Conservation (phyloP, 2,888 invertebrate species). For the Eilema sororculum region DNA sequence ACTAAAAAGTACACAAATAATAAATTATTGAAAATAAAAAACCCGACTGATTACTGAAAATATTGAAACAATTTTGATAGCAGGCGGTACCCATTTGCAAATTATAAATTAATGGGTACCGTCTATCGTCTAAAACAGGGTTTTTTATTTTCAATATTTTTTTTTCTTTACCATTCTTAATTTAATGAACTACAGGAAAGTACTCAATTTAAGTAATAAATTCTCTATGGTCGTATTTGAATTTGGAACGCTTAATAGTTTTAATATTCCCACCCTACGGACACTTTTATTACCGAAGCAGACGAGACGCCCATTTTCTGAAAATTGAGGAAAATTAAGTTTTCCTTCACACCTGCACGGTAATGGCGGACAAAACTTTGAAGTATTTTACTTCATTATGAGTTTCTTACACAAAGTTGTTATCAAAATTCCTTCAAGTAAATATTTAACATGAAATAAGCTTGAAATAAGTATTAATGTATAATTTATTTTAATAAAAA, state of each 20-base stretch:
- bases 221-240: slow-evolving; percentile 9
- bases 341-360: slow-evolving; percentile 18
- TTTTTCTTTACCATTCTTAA: too few relatives aligned
- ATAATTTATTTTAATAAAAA: slow-evolving; percentile 24
- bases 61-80: too few relatives aligned
- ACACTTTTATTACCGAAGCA: slow-evolving; percentile 20
- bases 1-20: too few relatives aligned
- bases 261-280: slow-evolving; percentile 11
- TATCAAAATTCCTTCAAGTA: slow-evolving; percentile 3
- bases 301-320: slow-evolving; percentile 10
- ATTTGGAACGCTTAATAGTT: slow-evolving; percentile 10
- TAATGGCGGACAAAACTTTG: slow-evolving; percentile 20
- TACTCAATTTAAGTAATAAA: neutral
- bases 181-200: too few relatives aligned
- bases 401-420: slow-evolving; percentile 16
- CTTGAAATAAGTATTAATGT: neutral
- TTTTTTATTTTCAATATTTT: too few relatives aligned
- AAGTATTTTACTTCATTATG: slow-evolving; percentile 18
- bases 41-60: too few relatives aligned
- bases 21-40: too few relatives aligned
- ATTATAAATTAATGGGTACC: too few relatives aligned
- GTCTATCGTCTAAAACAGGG: too few relatives aligned
- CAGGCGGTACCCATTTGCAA: too few relatives aligned
- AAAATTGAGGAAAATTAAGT: slow-evolving; percentile 20
- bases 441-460: neutral